A percentile compares a stretch with the other conserved stretches of the same genome.
These are phyloP conservation scores for Pterocles orientalis DNA, from an alignment of 2,113 vertebrate species.

Conservation along the genomic window DNA sequence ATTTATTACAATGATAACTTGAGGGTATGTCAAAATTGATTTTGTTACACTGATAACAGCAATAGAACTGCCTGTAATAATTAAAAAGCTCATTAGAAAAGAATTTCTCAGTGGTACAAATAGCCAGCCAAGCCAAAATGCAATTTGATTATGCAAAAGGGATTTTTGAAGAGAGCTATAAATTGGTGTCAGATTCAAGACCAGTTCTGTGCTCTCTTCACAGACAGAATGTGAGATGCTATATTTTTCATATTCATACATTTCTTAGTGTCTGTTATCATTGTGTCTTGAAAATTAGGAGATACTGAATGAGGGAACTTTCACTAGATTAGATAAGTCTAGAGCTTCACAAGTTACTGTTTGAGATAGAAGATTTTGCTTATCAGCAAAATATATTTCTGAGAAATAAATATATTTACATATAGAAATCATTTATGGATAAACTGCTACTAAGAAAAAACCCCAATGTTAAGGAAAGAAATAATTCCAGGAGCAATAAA, in stretches of 20 bases:
- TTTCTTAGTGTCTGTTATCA: neutral
- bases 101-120: constrained; percentile 4
- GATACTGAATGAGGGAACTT: neutral
- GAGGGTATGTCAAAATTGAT: neutral
- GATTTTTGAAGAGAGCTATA: constrained; percentile 36
- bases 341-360: neutral
- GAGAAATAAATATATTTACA: neutral
- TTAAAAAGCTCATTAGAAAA: constrained; percentile 12
- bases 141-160: constrained; percentile 34
- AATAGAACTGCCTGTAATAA: neutral
- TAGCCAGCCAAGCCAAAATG: neutral
- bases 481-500: neutral
- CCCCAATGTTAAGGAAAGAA: neutral
- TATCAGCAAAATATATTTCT: neutral
- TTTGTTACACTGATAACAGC: neutral
- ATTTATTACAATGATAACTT: constrained; percentile 5
- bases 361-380: neutral
- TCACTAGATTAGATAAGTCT: neutral
- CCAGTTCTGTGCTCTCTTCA: neutral
- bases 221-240: constrained; percentile 3
- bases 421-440: neutral
- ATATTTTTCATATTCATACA: neutral
- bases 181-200: constrained; percentile 21
- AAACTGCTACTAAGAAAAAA: neutral
- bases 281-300: constrained; percentile 7